A percentile compares a stretch with the other conserved stretches of the same genome.
These are phyloP conservation scores for Plusia festucae DNA, from an alignment of 2,888 invertebrate species.

Conservation along the genomic window DNA sequence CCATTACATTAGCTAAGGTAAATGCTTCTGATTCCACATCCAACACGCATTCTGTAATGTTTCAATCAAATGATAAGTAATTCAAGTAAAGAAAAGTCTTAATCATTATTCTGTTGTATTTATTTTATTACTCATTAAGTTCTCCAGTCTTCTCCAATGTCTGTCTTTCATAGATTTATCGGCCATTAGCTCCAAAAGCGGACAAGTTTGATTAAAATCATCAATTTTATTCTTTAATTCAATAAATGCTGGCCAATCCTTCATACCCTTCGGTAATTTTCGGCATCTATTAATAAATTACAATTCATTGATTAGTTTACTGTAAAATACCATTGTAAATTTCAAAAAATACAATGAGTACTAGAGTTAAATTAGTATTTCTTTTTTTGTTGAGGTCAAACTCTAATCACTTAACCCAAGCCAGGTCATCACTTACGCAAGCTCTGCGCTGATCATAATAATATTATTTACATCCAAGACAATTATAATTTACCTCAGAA, in stretches of 20 bases:
- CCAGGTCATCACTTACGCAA: too few species aligned
- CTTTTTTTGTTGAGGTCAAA: too few species aligned
- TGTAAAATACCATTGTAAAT: too few species aligned
- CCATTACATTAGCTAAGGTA: constrained; percentile 94
- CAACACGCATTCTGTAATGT: constrained; percentile 89
- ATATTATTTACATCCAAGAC: too few species aligned
- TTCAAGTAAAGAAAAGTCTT: too few species aligned
- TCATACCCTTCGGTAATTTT: constrained; percentile 95
- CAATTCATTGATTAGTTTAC: too few species aligned
- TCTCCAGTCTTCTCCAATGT: constrained; percentile 92
- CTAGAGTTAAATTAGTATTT: too few species aligned
- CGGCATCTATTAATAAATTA: constrained; percentile 90
- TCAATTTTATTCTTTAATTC: constrained; percentile 96
- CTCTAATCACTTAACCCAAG: too few species aligned
- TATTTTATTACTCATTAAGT: constrained; percentile 79
- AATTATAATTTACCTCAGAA: not conserved
- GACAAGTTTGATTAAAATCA: constrained; percentile 96
- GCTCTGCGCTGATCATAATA: too few species aligned
- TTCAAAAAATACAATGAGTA: too few species aligned
- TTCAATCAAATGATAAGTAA: not conserved
- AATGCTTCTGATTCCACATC: constrained; percentile 95
- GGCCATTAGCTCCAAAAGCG: constrained; percentile 95
- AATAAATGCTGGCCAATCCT: constrained; percentile 96
- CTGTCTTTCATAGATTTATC: constrained; percentile 95
- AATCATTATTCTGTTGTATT: not conserved